Evolutionary conservation across 2,113 vertebrate genomes (phyloP), one percentile per base, ranked within the genome.

Genomic region (Actenoides hombroni): DNA sequence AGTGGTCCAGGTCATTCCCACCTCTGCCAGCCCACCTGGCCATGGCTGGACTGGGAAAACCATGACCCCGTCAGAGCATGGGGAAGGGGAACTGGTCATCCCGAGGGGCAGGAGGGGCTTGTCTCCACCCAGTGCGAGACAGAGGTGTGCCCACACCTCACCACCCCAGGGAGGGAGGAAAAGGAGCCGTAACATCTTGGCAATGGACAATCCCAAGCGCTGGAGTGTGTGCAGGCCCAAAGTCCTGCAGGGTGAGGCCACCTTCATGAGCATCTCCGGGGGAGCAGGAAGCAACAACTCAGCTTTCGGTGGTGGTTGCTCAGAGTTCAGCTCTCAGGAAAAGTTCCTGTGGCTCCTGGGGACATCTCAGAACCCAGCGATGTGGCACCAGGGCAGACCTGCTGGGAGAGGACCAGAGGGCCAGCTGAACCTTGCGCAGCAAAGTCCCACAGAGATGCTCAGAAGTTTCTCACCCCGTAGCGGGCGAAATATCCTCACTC

Each of bases 1-100:
- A 15, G 23, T 0, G 5, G 10, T n/a, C 29, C 12, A 5, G 46
- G 16, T 31, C 42, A 4, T 60, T 56, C 60, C 78, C 70, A 71
- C 16, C 37, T 42, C 23, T 46, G 20, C 28, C 68, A 68, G 13
- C 23, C 35, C 4, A 1, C 23, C 28, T 3, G 6, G 69, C 19
- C 65, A 5, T 1, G 3, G 70, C 49, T 16, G 73, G 11, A 25
- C 16, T 19, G 49, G 46, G 64, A 46, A 56, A 35, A 16, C 39
- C 71, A 0, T 0, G 10, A 46, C 5, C 29, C 7, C 64, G 7
- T 1, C 1, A 4, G 68, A 23, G 19, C 1, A 0, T 0, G 20
- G 13, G 33, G 67, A 59, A 51, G 39, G 59, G 40, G 16, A 74
- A 9, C 1, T 0, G 10, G 15, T 29, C 31, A 39, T 14, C 49